These are phyloP conservation scores for Formica exsecta DNA, from an alignment of 1,140 invertebrate genomes.

Conservation along the genomic window DNA sequence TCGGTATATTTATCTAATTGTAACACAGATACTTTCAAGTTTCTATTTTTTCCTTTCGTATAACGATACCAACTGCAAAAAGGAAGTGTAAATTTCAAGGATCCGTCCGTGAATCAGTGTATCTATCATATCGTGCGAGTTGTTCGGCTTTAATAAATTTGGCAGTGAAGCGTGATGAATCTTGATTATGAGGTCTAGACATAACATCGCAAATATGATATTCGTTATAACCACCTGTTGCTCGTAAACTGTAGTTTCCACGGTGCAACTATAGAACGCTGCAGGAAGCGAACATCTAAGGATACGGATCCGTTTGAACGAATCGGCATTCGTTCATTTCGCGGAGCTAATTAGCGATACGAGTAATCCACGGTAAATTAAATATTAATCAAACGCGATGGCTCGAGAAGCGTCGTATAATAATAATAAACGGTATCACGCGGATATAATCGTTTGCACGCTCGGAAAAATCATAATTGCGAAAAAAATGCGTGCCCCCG, in stretches of 20 bases:
- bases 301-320: conserved; percentile 20
- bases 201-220: conserved; percentile 56
- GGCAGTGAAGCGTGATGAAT: conserved; percentile 19
- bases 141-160: conserved; percentile 29
- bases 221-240: conserved; percentile 72
- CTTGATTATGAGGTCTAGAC: background rate
- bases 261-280: background rate
- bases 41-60: background rate
- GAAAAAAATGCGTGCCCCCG: background rate
- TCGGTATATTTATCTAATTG: background rate
- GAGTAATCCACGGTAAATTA: conserved; percentile 50
- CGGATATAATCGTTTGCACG: background rate
- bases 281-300: conserved; percentile 37
- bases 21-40: background rate
- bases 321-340: conserved; percentile 62
- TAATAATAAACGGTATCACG: conserved; percentile 14
- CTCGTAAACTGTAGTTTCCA: conserved; percentile 67
- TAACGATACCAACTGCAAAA: background rate
- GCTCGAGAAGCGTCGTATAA: background rate
- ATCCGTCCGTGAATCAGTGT: background rate
- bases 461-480: background rate
- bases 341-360: conserved; percentile 64
- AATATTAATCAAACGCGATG: conserved; percentile 68
- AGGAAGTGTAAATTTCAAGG: background rate
- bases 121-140: background rate